Percentiles rank a stretch among this genome's conserved stretches.
Evolutionary conservation across 1,140 invertebrate genomes (phyloP).

Genomic region (Chironomus striatipennis): DNA sequence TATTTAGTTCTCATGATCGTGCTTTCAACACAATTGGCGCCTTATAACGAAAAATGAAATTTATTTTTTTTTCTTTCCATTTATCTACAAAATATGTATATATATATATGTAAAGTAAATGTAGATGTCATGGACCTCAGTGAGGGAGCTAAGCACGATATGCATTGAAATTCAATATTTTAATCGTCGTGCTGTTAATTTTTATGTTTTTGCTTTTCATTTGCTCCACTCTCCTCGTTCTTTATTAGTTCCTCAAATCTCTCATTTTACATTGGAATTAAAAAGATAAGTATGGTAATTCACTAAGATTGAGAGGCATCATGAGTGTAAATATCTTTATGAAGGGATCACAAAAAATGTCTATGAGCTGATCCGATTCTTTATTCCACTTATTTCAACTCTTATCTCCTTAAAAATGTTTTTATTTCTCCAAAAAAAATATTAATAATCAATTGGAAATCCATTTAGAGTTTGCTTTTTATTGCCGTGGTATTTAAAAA

Average conservation of each 20-base stretch:
- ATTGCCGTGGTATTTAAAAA: not conserved
- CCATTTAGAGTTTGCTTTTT: not conserved
- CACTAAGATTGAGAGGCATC: not conserved
- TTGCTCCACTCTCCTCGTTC: not conserved
- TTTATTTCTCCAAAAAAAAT: not conserved
- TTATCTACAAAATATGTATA: too few species aligned
- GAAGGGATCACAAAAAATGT: too few species aligned
- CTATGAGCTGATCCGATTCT: not conserved
- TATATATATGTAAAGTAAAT: not conserved
- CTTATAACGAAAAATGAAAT: not conserved
- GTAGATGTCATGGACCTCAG: not conserved
- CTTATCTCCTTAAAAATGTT: not conserved
- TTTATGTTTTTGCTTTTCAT: not conserved
- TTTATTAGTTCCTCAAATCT: too few species aligned
- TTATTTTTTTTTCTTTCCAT: too few species aligned
- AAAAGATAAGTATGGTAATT: not conserved
- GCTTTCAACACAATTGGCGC: not conserved
- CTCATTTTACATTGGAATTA: not conserved
- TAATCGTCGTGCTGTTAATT: conserved; percentile 12
- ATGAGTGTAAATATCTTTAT: too few species aligned
- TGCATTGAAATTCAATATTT: not conserved
- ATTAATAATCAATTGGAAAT: conserved; percentile 15
- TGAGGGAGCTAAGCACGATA: not conserved
- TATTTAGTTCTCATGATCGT: not conserved
- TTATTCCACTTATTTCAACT: not conserved